Percentiles rank a stretch among this genome's conserved stretches.
These are phyloP conservation scores for Oryzias curvinotus DNA, from an alignment of 2,113 vertebrate genomes.

Conservation along the genomic window DNA sequence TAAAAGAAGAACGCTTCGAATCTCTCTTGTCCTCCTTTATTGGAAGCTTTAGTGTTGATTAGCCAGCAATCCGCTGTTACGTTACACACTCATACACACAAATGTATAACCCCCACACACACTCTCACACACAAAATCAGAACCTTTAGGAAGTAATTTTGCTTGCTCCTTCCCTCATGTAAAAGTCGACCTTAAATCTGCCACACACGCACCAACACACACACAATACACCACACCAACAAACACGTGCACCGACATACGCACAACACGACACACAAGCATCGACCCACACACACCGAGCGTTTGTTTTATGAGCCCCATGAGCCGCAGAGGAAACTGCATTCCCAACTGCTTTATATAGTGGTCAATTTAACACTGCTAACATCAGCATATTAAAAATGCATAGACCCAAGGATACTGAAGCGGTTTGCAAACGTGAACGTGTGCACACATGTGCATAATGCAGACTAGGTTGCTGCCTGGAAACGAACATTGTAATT, in stretches of 20 bases:
- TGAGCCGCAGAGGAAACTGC: constrained; percentile 50
- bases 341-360: constrained; percentile 55
- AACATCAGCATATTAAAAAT: constrained; percentile 69
- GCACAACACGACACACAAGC: constrained; percentile 2
- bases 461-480: constrained; percentile 17
- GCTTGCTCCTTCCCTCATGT: too few species aligned
- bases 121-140: too few species aligned
- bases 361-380: constrained; percentile 64
- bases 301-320: constrained; percentile 34
- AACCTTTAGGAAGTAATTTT: too few species aligned
- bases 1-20: too few species aligned
- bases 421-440: constrained; percentile 12
- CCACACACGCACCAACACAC: too few species aligned
- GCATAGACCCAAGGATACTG: constrained; percentile 42
- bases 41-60: too few species aligned
- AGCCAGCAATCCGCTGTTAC: too few species aligned
- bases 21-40: too few species aligned
- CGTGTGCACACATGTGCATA: constrained; percentile 5
- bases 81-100: too few species aligned
- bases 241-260: constrained; percentile 1
- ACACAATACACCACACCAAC: neutral
- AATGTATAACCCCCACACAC: too few species aligned
- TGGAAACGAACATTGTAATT: constrained; percentile 15
- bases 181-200: too few species aligned
- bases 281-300: constrained; percentile 5